These are phyloP conservation scores for Baryphthengus martii DNA, from an alignment of 2,113 vertebrate species.

Conservation along the genomic window DNA sequence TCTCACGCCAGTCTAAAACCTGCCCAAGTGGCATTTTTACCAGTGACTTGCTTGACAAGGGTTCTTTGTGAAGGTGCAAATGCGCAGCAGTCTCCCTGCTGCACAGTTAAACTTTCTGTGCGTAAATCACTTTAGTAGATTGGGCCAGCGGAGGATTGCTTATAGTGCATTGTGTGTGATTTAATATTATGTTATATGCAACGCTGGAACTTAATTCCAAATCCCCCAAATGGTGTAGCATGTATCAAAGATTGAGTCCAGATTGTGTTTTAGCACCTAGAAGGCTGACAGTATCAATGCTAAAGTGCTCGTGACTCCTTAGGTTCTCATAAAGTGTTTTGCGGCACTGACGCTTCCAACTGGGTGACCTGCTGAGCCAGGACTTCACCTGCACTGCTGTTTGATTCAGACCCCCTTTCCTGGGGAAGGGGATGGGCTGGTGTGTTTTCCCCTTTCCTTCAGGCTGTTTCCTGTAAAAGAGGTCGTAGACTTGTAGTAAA, in stretches of 20 bases:
- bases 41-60: constrained; percentile 16
- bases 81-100: constrained; percentile 26
- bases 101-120: constrained; percentile 45
- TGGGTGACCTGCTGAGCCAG: not conserved
- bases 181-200: constrained; percentile 25
- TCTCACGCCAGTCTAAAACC: constrained; percentile 36
- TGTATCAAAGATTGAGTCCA: not conserved
- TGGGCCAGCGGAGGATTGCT: constrained; percentile 51
- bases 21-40: constrained; percentile 45
- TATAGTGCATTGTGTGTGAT: constrained; percentile 35
- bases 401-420: not conserved
- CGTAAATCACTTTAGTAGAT: constrained; percentile 63
- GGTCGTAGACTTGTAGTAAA: not conserved
- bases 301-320: not conserved
- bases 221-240: not conserved
- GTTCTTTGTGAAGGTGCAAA: constrained; percentile 52
- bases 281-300: not conserved
- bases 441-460: not conserved
- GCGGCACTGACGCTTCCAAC: not conserved
- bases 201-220: constrained; percentile 35
- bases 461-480: not conserved
- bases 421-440: not conserved
- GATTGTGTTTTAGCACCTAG: not conserved
- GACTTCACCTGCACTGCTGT: not conserved
- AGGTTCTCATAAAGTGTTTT: not conserved